These are phyloP conservation scores for Toxotes chatareus DNA, from an alignment of 2,113 vertebrate genomes.

Conservation along the genomic window DNA sequence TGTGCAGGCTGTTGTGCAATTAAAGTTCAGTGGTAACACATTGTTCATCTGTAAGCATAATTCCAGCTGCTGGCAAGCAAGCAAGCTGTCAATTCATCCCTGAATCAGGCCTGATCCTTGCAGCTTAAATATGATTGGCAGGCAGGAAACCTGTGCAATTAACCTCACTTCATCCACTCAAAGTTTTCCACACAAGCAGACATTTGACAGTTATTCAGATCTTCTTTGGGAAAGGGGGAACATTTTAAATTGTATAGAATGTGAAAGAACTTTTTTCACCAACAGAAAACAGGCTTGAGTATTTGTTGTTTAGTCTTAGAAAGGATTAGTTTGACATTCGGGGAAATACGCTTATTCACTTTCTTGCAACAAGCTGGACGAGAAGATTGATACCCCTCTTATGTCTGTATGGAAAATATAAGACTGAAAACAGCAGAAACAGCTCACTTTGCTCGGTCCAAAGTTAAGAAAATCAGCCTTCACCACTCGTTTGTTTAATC, in stretches of 20 bases:
- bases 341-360: not conserved
- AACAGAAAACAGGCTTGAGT: not conserved
- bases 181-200: constrained; percentile 17
- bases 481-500: not conserved
- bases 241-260: not conserved
- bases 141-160: constrained; percentile 32
- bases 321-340: not conserved
- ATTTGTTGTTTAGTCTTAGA: not conserved
- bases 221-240: not conserved
- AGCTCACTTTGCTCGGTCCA: not conserved
- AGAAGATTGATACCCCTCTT: too few species aligned
- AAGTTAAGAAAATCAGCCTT: too few species aligned
- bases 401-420: too few species aligned
- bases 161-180: constrained; percentile 30
- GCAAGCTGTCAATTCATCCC: constrained; percentile 38
- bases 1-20: constrained; percentile 26
- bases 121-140: constrained; percentile 60
- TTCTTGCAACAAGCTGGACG: too few species aligned
- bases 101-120: constrained; percentile 32
- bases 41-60: constrained; percentile 41
- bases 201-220: constrained; percentile 17
- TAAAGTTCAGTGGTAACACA: constrained; percentile 40
- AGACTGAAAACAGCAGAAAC: too few species aligned
- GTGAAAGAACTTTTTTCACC: not conserved
- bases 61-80: constrained; percentile 35